Percentiles rank a stretch among this genome's conserved stretches.
phyloP scores from a whole-genome alignment of 2,888 invertebrate genomes.

The Eupithecia vulgata region DNA sequence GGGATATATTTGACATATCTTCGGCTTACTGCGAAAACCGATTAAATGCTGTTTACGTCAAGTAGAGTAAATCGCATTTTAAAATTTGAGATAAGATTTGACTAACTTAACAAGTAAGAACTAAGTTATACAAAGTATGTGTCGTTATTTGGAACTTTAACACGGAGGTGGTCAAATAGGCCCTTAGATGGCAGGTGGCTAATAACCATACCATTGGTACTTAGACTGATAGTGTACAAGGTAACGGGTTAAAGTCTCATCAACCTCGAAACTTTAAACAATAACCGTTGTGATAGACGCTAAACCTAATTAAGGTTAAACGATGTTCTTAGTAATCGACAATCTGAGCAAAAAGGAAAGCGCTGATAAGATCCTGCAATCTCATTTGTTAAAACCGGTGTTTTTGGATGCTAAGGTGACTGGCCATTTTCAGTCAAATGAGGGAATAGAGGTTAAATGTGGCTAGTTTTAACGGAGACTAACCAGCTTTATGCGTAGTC shows the following conservation, averaged over 20 bases:
- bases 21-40: too few species aligned
- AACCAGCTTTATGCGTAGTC: too few species aligned
- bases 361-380: neutral
- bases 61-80: too few species aligned
- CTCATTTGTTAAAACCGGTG: neutral
- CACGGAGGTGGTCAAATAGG: neutral
- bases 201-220: slow-evolving; percentile 21
- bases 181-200: slow-evolving; percentile 13
- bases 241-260: slow-evolving; percentile 28
- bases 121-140: too few species aligned
- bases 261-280: slow-evolving; percentile 25
- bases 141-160: neutral
- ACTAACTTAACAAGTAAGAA: too few species aligned
- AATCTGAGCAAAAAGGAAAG: neutral
- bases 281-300: slow-evolving; percentile 23
- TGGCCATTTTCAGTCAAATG: neutral
- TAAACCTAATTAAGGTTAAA: slow-evolving; percentile 11
- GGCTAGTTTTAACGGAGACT: too few species aligned
- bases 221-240: slow-evolving; percentile 14
- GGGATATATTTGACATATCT: neutral
- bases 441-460: neutral
- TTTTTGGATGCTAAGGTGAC: neutral
- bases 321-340: neutral
- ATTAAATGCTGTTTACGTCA: too few species aligned
- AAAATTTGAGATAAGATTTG: too few species aligned